phyloP scores from a whole-genome alignment of 2,113 vertebrate species.

The Pachypanchax playfairii region DNA sequence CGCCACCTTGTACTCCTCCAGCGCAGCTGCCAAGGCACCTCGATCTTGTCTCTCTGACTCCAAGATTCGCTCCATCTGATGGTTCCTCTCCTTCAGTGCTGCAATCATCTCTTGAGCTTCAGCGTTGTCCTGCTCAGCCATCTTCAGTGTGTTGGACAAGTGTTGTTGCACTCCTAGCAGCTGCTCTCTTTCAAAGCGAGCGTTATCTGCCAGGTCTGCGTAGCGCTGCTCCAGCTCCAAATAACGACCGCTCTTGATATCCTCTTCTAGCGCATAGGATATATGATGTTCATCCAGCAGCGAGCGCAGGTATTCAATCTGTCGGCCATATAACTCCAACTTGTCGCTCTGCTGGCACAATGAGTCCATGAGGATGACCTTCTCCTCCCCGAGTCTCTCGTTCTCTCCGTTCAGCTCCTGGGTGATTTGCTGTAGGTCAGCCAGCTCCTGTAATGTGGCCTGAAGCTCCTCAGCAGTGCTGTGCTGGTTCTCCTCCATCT shows the following conservation, averaged over 20 bases:
- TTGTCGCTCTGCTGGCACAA: slow-evolving; percentile 95
- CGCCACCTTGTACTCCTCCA: slow-evolving; percentile 88
- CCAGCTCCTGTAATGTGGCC: slow-evolving; percentile 92
- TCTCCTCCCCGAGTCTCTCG: slow-evolving; percentile 93
- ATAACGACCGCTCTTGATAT: slow-evolving; percentile 92
- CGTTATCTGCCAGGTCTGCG: slow-evolving; percentile 88
- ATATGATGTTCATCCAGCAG: slow-evolving; percentile 90
- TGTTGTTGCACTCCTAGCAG: slow-evolving; percentile 94
- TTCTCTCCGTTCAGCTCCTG: slow-evolving; percentile 95
- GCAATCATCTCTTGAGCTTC: slow-evolving; percentile 92
- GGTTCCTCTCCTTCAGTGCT: slow-evolving; percentile 90
- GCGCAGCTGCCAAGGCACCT: slow-evolving; percentile 77
- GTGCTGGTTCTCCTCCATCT: slow-evolving; percentile 98
- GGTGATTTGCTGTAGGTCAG: slow-evolving; percentile 93
- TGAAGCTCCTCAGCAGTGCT: slow-evolving; percentile 95
- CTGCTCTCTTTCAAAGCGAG: slow-evolving; percentile 93
- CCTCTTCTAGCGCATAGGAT: slow-evolving; percentile 87
- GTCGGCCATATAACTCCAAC: slow-evolving; percentile 88
- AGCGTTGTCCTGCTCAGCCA: slow-evolving; percentile 96
- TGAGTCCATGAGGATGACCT: slow-evolving; percentile 94
- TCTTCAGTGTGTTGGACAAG: slow-evolving; percentile 93
- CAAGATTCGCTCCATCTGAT: slow-evolving; percentile 91
- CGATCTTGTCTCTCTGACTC: slow-evolving; percentile 90
- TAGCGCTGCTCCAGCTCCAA: slow-evolving; percentile 95
- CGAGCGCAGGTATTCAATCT: slow-evolving; percentile 90